These are phyloP conservation scores for Procapra przewalskii DNA, from an alignment of 2,113 vertebrate species.

Conservation along the genomic window DNA sequence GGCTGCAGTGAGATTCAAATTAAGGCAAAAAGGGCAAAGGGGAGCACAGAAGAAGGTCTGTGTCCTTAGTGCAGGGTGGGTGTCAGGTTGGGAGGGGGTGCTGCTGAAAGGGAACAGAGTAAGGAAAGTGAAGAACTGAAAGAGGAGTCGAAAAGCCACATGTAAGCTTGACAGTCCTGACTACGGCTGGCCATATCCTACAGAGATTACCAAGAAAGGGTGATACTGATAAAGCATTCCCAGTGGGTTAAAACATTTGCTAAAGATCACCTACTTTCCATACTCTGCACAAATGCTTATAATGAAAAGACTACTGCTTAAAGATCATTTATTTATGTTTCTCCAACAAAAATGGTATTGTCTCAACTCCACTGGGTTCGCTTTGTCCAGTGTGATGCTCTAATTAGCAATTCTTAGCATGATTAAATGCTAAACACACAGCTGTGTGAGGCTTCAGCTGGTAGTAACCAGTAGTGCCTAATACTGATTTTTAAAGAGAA, in stretches of 20 bases:
- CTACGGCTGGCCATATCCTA: not conserved
- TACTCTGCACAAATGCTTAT: constrained; percentile 55
- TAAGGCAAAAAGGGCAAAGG: not conserved
- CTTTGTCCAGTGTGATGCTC: constrained; percentile 79
- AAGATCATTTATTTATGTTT: constrained; percentile 73
- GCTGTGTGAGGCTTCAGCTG: constrained; percentile 83
- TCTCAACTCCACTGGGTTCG: constrained; percentile 74
- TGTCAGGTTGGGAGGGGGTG: too few species aligned
- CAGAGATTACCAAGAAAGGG: not conserved
- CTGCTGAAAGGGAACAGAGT: not conserved
- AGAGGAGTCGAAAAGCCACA: not conserved
- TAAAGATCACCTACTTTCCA: not conserved
- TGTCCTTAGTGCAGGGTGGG: fast-evolving
- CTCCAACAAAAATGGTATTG: constrained; percentile 82
- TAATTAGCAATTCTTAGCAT: constrained; percentile 82
- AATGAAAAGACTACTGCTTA: constrained; percentile 56
- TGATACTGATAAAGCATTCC: not conserved
- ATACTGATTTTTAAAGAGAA: constrained; percentile 78
- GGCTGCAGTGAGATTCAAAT: not conserved
- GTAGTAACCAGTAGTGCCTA: constrained; percentile 85
- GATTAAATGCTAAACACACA: constrained; percentile 78
- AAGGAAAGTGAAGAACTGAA: not conserved
- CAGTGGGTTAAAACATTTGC: not conserved
- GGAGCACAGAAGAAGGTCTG: not conserved
- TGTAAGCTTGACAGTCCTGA: not conserved